phyloP scores from a whole-genome alignment of 1,140 invertebrate genomes.

The Littorina saxatilis region DNA sequence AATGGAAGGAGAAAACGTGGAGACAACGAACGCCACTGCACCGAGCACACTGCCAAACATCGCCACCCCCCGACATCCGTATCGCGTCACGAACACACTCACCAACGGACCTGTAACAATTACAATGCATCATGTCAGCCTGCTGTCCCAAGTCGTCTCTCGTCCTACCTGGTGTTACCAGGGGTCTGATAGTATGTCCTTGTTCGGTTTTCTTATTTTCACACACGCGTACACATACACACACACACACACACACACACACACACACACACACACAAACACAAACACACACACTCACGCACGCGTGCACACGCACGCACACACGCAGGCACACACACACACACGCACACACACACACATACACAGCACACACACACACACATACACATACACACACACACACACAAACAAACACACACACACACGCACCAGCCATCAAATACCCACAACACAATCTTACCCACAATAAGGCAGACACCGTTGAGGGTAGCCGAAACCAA shows the following conservation, averaged over 20 bases:
- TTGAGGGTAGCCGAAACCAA: conserved; percentile 92
- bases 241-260: background rate
- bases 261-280: background rate
- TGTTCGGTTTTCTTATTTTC: too few species aligned
- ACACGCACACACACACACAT: background rate
- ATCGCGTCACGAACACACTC: conserved; percentile 88
- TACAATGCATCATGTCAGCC: too few species aligned
- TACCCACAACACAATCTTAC: conserved; percentile 74
- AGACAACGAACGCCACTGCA: conserved; percentile 85
- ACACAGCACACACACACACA: background rate
- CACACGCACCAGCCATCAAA: too few species aligned
- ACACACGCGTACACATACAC: too few species aligned
- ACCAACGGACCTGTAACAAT: conserved; percentile 88
- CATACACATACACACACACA: background rate
- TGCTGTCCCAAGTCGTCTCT: too few species aligned
- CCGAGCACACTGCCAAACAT: conserved; percentile 88
- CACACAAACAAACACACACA: too few species aligned
- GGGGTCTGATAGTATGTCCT: too few species aligned
- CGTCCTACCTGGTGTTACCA: too few species aligned
- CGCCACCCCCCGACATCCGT: conserved; percentile 91
- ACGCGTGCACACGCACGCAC: background rate
- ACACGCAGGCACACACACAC: conserved; percentile 1
- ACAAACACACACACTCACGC: background rate
- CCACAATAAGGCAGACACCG: conserved; percentile 92
- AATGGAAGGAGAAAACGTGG: conserved; percentile 86